Percentiles rank a stretch among this genome's conserved stretches.
phyloP scores from a whole-genome alignment of 37 sponge, comb jelly and placozoan species.

The Eunapius fragilis region DNA sequence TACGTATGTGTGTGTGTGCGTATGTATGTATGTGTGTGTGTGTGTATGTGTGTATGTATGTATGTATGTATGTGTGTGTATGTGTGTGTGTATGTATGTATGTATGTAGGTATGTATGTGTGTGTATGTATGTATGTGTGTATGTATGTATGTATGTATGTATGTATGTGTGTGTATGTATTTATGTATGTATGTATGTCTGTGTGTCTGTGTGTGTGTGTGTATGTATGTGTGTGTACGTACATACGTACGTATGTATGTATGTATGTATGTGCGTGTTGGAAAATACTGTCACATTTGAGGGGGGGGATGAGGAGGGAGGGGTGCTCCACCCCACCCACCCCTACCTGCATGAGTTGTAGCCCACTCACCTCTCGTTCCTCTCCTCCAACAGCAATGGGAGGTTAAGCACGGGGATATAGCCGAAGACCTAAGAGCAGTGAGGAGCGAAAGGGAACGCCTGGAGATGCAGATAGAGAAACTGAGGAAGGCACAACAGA shows the following conservation, averaged over 20 bases:
- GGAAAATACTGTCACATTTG: not conserved
- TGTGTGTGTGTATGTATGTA: not conserved
- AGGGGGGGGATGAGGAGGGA: too few species aligned
- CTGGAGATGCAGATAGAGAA: slow-evolving; percentile 26
- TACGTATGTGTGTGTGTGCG: not conserved
- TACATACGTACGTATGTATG: not conserved
- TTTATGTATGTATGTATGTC: too few species aligned
- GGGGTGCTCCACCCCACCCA: too few species aligned
- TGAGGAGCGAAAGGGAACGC: slow-evolving; percentile 10
- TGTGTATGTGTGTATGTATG: not conserved
- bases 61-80: not conserved
- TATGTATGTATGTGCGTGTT: not conserved
- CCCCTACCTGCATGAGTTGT: too few species aligned
- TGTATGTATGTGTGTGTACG: not conserved
- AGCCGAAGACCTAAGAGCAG: slow-evolving; percentile 24
- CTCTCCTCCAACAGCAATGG: too few species aligned
- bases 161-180: too few species aligned
- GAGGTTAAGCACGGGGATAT: not conserved
- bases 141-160: too few species aligned
- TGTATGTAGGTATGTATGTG: not conserved
- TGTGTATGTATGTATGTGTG: not conserved
- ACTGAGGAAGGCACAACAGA: slow-evolving; percentile 14
- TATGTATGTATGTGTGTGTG: not conserved
- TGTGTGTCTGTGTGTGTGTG: not conserved
- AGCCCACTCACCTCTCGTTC: too few species aligned